Evolutionary conservation across 2,888 invertebrate genomes (phyloP).

Genomic region (Cotesia congregata): DNA sequence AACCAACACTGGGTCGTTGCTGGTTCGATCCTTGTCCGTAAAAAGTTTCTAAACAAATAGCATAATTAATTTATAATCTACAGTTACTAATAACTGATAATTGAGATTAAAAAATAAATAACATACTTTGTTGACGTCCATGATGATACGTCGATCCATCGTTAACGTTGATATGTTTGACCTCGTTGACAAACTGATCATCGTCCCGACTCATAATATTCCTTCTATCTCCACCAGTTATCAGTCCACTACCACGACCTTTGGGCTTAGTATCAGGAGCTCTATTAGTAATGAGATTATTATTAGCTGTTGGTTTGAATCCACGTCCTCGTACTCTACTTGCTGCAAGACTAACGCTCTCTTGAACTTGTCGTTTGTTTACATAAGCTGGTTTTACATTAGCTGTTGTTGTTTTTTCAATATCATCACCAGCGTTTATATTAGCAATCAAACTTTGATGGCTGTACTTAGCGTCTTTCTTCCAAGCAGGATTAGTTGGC

Average conservation of each 20-base stretch:
- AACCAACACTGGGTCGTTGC: slow-evolving; percentile 59
- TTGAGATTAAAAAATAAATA: slow-evolving; percentile 9
- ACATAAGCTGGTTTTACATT: slow-evolving; percentile 53
- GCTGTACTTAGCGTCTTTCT: slow-evolving; percentile 59
- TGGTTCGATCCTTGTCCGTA: slow-evolving; percentile 64
- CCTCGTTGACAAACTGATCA: slow-evolving; percentile 62
- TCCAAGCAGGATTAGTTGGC: slow-evolving; percentile 63
- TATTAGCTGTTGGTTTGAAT: slow-evolving; percentile 63
- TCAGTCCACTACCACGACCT: slow-evolving; percentile 60
- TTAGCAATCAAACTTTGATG: slow-evolving; percentile 59
- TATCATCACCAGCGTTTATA: slow-evolving; percentile 54
- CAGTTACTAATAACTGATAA: neutral
- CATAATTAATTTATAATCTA: slow-evolving; percentile 30
- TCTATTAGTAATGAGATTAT: slow-evolving; percentile 62
- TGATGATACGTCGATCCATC: slow-evolving; percentile 60
- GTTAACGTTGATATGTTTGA: slow-evolving; percentile 62
- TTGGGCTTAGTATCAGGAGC: slow-evolving; percentile 61
- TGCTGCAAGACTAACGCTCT: slow-evolving; percentile 59
- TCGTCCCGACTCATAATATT: slow-evolving; percentile 56
- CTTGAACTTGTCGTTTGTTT: slow-evolving; percentile 61
- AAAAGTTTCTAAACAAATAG: slow-evolving; percentile 60
- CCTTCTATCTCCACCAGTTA: slow-evolving; percentile 58
- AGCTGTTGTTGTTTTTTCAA: slow-evolving; percentile 52
- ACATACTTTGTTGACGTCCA: slow-evolving; percentile 58
- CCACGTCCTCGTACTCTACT: slow-evolving; percentile 65